A percentile compares a stretch with the other conserved stretches of the same genome.
Conservation (phyloP, 2,113 vertebrate species). For the Tetrao urogallus region DNA sequence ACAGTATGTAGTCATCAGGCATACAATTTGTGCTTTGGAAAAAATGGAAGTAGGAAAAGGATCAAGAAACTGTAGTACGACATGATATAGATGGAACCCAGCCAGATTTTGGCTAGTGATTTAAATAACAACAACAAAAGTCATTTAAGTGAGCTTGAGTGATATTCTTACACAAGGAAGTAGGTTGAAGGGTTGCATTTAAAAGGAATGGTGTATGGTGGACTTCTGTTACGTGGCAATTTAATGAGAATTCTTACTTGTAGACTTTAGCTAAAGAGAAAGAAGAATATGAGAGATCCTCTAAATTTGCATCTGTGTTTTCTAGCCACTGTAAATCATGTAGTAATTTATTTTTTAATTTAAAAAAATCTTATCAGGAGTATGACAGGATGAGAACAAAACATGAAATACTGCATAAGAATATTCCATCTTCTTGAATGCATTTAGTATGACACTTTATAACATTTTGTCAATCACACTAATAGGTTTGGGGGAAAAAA, state of each 20-base stretch:
- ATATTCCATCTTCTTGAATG: conserved; percentile 23
- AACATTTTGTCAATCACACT: fast-evolving
- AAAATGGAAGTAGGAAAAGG: not conserved
- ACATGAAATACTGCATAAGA: not conserved
- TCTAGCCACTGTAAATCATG: not conserved
- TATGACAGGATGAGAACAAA: not conserved
- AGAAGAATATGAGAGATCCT: not conserved
- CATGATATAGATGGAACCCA: not conserved
- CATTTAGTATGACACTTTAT: not conserved
- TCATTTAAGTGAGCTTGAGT: not conserved
- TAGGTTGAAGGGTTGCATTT: not conserved
- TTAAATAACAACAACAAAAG: not conserved
- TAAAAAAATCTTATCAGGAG: not conserved
- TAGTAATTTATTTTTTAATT: not conserved
- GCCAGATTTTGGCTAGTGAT: not conserved
- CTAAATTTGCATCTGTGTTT: not conserved
- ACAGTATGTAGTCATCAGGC: not conserved
- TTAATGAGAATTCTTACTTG: not conserved
- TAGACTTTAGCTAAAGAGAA: not conserved
- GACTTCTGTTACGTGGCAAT: not conserved
- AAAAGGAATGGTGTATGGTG: not conserved
- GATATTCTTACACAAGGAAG: not conserved
- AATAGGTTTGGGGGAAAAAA: not conserved
- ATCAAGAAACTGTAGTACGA: not conserved
- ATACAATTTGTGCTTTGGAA: not conserved